These are phyloP conservation scores for Muscina levida DNA, from an alignment of 2,888 invertebrate genomes.

Conservation along the genomic window DNA sequence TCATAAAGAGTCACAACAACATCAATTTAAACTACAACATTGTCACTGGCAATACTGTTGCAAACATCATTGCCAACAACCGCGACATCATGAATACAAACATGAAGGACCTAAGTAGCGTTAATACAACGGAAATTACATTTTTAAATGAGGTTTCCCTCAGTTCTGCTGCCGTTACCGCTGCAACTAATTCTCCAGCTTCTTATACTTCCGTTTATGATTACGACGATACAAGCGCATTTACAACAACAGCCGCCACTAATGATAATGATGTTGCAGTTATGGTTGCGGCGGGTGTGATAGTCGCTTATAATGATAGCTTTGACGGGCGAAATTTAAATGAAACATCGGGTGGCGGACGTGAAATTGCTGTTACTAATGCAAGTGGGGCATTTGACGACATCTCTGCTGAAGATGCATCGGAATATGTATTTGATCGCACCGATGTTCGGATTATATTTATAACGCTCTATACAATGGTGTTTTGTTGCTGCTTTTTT, in stretches of 20 bases:
- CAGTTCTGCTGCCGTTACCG: constrained; percentile 21
- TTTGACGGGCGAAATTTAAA: not conserved
- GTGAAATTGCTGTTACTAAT: not conserved
- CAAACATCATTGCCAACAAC: too few species aligned
- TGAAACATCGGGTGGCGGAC: not conserved
- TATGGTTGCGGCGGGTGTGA: not conserved
- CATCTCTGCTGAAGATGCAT: constrained; percentile 74
- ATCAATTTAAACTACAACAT: not conserved
- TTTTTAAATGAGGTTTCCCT: constrained; percentile 67
- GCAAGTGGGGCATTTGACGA: constrained; percentile 46
- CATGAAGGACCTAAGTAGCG: too few species aligned
- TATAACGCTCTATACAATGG: constrained; percentile 87
- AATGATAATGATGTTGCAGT: constrained; percentile 22
- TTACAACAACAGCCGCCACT: constrained; percentile 24
- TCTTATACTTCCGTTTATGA: constrained; percentile 1
- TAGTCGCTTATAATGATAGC: constrained; percentile 32
- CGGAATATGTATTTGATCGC: constrained; percentile 88
- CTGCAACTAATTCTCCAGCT: constrained; percentile 2
- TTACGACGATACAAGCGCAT: constrained; percentile 7
- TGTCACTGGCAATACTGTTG: too few species aligned
- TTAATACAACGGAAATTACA: constrained; percentile 67
- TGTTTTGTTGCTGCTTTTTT: constrained; percentile 90
- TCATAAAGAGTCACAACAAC: constrained; percentile 16
- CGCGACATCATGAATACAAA: too few species aligned
- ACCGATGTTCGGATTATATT: constrained; percentile 87